Conservation (phyloP, 2,113 vertebrate species). For the Ailurus styani region DNA sequence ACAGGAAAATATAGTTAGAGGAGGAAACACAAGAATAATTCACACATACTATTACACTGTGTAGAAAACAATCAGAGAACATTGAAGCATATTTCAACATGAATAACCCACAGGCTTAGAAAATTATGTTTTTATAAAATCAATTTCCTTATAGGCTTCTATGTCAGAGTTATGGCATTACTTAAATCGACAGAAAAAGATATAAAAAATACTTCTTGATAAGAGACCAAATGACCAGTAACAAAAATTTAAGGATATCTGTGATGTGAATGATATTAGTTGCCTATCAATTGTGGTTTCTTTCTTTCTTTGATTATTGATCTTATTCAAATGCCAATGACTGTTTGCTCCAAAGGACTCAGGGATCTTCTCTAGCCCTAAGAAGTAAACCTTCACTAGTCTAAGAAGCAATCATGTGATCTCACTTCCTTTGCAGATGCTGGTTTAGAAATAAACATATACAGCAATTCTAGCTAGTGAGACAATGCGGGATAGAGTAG, state of each 20-base stretch:
- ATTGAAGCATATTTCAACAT: not conserved
- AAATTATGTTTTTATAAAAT: not conserved
- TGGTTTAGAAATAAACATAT: constrained; percentile 25
- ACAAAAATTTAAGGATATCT: not conserved
- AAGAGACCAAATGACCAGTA: not conserved
- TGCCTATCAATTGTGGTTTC: not conserved
- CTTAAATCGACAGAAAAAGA: not conserved
- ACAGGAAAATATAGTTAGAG: not conserved
- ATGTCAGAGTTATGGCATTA: not conserved
- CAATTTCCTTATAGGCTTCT: not conserved
- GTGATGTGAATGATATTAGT: not conserved
- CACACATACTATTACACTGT: not conserved
- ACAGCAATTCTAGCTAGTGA: not conserved
- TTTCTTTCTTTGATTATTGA: not conserved
- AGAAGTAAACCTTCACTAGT: not conserved
- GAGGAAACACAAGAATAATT: constrained; percentile 6
- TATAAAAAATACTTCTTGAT: not conserved
- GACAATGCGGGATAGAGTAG: not conserved
- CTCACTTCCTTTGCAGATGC: not conserved
- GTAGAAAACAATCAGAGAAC: not conserved
- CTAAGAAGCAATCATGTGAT: not conserved
- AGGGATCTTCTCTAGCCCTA: not conserved
- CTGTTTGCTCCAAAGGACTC: constrained; percentile 20
- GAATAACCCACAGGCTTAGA: not conserved
- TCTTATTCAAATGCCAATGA: not conserved